Evolutionary conservation across 2,113 vertebrate species (phyloP).

Genomic region (Oenanthe oenanthe): DNA sequence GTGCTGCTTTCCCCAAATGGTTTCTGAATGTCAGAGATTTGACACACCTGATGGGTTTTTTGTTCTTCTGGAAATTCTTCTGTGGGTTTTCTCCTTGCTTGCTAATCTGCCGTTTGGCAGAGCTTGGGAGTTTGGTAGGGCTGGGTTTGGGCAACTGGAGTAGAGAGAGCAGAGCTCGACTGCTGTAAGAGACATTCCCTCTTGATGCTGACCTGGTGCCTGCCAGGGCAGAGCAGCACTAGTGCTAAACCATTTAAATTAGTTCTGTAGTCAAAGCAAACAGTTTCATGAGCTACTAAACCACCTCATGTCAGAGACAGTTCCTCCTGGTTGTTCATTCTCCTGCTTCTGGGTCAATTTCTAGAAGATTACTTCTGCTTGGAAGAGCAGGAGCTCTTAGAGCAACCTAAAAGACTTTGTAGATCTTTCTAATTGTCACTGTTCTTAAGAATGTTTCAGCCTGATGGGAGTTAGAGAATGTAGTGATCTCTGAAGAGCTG

Average conservation of each 20-base stretch:
- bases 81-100: conserved; percentile 56
- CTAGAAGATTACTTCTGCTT: neutral
- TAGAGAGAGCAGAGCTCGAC: neutral
- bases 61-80: conserved; percentile 81
- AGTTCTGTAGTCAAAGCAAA: neutral
- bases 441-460: neutral
- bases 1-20: conserved; percentile 80
- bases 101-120: conserved; percentile 64
- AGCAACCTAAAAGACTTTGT: neutral
- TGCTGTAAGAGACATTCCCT: neutral
- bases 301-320: neutral
- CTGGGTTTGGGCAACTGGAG: neutral
- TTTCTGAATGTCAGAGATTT: conserved; percentile 84
- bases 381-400: neutral
- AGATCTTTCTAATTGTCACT: neutral
- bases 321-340: neutral
- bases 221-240: neutral
- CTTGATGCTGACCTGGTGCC: neutral
- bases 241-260: accelerated
- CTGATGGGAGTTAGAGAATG: neutral
- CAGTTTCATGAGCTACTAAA: neutral
- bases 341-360: neutral
- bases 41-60: conserved; percentile 85
- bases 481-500: neutral
- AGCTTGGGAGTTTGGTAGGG: neutral